phyloP scores from a whole-genome alignment of 2,113 vertebrate genomes.

The Scytalopus superciliaris region DNA sequence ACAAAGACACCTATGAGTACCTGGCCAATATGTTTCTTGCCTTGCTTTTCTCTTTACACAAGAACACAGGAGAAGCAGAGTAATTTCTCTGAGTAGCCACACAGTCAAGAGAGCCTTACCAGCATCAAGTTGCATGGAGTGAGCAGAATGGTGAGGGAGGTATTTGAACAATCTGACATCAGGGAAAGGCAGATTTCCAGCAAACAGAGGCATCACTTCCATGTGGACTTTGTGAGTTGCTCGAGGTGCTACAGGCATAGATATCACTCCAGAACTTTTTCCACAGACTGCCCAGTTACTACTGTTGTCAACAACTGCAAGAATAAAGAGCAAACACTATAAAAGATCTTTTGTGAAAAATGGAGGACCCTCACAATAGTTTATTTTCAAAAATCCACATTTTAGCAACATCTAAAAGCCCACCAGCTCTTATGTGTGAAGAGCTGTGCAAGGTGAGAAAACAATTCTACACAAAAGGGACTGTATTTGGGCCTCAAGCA shows the following conservation, averaged over 20 bases:
- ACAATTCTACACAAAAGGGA: neutral
- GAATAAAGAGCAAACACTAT: neutral
- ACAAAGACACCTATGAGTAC: neutral
- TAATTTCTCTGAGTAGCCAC: neutral
- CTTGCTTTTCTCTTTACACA: neutral
- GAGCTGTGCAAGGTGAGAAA: neutral
- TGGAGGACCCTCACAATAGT: neutral
- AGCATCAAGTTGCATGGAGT: constrained; percentile 86
- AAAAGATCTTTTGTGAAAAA: neutral
- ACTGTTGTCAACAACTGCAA: constrained; percentile 93
- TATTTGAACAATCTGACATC: constrained; percentile 92
- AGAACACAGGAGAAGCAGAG: neutral
- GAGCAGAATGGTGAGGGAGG: constrained; percentile 88
- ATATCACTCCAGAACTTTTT: constrained; percentile 93
- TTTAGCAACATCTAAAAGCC: neutral
- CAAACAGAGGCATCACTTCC: constrained; percentile 96
- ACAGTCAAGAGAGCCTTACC: constrained; percentile 73
- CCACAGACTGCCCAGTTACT: constrained; percentile 99
- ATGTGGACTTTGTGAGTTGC: constrained; percentile 92
- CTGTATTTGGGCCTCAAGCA: neutral
- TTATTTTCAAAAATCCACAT: neutral
- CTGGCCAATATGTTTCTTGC: neutral
- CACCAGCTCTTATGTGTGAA: neutral
- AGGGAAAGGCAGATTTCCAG: constrained; percentile 91
- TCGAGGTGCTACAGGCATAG: constrained; percentile 84